Evolutionary conservation across 2,888 invertebrate genomes (phyloP).

Genomic region (Acrobasis repandana): DNA sequence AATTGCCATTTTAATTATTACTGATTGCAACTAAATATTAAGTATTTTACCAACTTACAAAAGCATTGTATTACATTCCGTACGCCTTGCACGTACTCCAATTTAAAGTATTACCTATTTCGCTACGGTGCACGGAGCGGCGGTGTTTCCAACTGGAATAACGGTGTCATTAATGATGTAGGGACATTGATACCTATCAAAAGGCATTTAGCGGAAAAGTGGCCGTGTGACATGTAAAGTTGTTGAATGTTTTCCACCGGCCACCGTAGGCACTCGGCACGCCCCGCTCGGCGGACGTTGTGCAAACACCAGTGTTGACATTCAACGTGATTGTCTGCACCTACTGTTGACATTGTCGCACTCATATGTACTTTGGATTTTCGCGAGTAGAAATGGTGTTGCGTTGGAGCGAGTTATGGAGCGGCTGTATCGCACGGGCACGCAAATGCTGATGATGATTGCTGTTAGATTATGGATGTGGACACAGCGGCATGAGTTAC

Average conservation of each 20-base stretch:
- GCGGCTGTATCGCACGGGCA: not conserved
- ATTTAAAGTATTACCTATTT: not conserved
- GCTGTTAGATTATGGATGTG: too few species aligned
- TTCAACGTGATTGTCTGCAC: constrained; percentile 10
- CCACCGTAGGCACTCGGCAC: constrained; percentile 2
- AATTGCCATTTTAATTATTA: too few species aligned
- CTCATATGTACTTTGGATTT: constrained; percentile 16
- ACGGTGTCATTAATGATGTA: not conserved
- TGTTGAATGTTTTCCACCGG: constrained; percentile 11
- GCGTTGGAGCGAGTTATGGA: constrained; percentile 13
- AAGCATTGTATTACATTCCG: not conserved
- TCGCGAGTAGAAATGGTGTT: constrained; percentile 11
- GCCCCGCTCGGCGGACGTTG: constrained; percentile 8
- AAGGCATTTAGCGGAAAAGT: not conserved
- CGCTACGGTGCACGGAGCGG: constrained; percentile 1
- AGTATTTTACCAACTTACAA: not conserved
- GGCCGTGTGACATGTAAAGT: not conserved
- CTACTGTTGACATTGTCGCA: constrained; percentile 16
- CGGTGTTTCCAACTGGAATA: not conserved
- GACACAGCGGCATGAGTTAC: too few species aligned
- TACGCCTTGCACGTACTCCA: not conserved
- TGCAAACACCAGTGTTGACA: constrained; percentile 13
- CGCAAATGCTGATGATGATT: too few species aligned
- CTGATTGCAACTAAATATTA: too few species aligned
- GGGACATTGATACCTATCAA: not conserved